Conservation (phyloP, 2,113 vertebrate species). For the Pachypanchax playfairii region DNA sequence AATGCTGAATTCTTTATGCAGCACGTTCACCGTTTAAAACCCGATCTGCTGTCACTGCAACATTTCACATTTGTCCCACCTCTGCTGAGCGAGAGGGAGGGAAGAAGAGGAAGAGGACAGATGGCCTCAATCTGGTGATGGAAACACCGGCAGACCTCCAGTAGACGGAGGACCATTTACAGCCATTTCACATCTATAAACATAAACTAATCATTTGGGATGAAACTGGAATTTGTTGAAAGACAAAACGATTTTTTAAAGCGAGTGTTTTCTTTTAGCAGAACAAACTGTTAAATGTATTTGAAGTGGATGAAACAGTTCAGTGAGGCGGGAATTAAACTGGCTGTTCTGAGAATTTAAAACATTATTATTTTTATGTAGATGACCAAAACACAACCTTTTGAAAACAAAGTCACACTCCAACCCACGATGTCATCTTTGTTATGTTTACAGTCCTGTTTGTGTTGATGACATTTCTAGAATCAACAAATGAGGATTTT, state of each 20-base stretch:
- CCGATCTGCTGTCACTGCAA: not conserved
- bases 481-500: too few relatives aligned
- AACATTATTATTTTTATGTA: too few relatives aligned
- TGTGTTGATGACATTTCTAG: too few relatives aligned
- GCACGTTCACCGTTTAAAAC: not conserved
- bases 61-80: constrained; percentile 25
- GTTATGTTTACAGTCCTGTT: too few relatives aligned
- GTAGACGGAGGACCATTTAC: constrained; percentile 57
- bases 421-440: too few relatives aligned
- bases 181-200: constrained; percentile 52
- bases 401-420: too few relatives aligned
- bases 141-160: constrained; percentile 53
- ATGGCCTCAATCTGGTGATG: constrained; percentile 68
- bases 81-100: constrained; percentile 38
- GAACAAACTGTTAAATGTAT: constrained; percentile 25
- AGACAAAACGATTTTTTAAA: not conserved
- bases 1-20: constrained; percentile 7
- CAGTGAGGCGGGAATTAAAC: too few relatives aligned
- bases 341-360: too few relatives aligned
- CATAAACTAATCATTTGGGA: constrained; percentile 17
- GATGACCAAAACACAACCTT: too few relatives aligned
- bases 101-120: constrained; percentile 50
- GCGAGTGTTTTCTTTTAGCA: not conserved
- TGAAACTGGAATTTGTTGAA: not conserved
- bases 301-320: constrained; percentile 18